A percentile compares a stretch with the other conserved stretches of the same genome.
Conservation (phyloP, 2,113 vertebrate species). For the Lepidothrix coronata region DNA sequence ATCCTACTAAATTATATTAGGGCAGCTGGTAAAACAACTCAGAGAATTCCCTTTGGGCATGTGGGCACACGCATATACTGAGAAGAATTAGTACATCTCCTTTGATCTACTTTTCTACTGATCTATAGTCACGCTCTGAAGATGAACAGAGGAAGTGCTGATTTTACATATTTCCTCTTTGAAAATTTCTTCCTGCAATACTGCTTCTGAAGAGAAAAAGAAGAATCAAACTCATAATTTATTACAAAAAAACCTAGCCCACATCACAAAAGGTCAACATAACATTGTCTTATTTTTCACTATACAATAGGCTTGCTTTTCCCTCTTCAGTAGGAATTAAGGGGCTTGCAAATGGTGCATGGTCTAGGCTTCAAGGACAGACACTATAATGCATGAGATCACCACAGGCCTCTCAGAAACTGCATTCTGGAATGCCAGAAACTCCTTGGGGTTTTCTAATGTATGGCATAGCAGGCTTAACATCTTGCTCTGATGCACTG, state of each 20-base stretch:
- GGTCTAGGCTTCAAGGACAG: neutral
- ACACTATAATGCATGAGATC: neutral
- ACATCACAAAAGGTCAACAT: neutral
- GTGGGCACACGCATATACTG: rapidly evolving
- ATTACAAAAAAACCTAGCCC: neutral
- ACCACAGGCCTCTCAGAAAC: neutral
- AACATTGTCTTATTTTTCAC: neutral
- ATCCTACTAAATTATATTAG: neutral
- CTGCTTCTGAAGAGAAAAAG: neutral
- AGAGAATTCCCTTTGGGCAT: neutral
- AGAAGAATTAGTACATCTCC: neutral
- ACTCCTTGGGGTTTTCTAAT: neutral
- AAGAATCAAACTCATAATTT: neutral
- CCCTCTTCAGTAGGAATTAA: neutral
- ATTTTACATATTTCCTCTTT: neutral
- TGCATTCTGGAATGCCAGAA: neutral
- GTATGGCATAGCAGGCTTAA: neutral
- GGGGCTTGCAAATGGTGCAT: neutral
- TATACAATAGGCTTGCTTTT: neutral
- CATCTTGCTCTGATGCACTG: neutral
- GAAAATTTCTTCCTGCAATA: neutral
- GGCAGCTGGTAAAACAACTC: neutral
- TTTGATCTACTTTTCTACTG: conserved; percentile 15
- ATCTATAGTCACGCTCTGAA: neutral
- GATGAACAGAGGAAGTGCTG: neutral